These are phyloP conservation scores for Channa argus DNA, from an alignment of 2,113 vertebrate genomes.

Conservation along the genomic window DNA sequence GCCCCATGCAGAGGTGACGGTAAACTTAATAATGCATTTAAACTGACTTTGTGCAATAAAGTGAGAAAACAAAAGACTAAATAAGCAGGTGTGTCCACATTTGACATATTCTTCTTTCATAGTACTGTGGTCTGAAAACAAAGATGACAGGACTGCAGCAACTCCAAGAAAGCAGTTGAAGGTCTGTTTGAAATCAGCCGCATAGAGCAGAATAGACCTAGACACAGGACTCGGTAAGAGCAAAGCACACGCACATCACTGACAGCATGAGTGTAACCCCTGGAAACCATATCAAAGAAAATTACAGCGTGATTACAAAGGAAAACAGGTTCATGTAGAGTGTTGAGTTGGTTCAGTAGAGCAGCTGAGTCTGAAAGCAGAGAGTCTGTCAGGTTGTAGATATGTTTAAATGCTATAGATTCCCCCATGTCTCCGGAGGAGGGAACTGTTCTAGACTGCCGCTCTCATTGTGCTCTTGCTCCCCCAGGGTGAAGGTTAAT, in stretches of 20 bases:
- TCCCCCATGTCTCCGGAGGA: conserved; percentile 91
- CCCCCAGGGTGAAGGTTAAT: conserved; percentile 91
- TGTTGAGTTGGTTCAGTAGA: conserved; percentile 28
- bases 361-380: conserved; percentile 46
- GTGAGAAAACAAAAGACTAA: background rate
- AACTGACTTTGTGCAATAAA: background rate
- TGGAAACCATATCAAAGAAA: conserved; percentile 36
- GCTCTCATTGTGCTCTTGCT: conserved; percentile 91
- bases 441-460: conserved; percentile 96
- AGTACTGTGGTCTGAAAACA: conserved; percentile 11
- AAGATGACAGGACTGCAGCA: background rate
- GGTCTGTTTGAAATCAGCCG: conserved; percentile 41
- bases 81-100: conserved; percentile 19
- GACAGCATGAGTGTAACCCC: conserved; percentile 33
- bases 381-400: conserved; percentile 70
- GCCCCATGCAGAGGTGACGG: conserved; percentile 53
- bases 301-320: conserved; percentile 34
- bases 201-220: conserved; percentile 55
- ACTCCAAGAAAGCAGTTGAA: conserved; percentile 14
- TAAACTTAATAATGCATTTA: conserved; percentile 19
- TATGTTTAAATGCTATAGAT: conserved; percentile 89
- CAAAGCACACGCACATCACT: conserved; percentile 55
- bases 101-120: conserved; percentile 9
- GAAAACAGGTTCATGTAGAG: conserved; percentile 8
- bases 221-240: conserved; percentile 47